phyloP scores from a whole-genome alignment of 2,888 invertebrate genomes.

The Aleiodes leptofemur region DNA sequence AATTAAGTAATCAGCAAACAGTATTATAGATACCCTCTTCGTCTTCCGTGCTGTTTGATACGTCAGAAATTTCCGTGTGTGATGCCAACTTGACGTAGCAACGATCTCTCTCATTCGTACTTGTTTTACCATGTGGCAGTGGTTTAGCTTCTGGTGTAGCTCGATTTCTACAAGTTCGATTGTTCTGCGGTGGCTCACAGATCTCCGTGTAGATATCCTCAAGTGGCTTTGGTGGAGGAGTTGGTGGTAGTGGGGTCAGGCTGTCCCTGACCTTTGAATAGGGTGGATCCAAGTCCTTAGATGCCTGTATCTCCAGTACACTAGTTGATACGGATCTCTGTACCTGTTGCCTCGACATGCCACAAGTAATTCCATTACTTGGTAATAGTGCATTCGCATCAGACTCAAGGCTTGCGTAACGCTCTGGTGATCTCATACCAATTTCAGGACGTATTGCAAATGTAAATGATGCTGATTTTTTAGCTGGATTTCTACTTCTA shows the following conservation, averaged over 20 bases:
- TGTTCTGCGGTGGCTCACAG: slow-evolving; percentile 63
- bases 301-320: slow-evolving; percentile 66
- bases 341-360: slow-evolving; percentile 64
- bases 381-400: slow-evolving; percentile 66
- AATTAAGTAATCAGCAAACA: slow-evolving; percentile 67
- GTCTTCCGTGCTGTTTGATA: slow-evolving; percentile 69
- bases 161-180: slow-evolving; percentile 46
- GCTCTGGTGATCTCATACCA: slow-evolving; percentile 71
- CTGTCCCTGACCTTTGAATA: slow-evolving; percentile 73
- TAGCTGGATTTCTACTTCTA: slow-evolving; percentile 70
- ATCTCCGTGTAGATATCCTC: slow-evolving; percentile 75
- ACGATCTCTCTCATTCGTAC: slow-evolving; percentile 66
- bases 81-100: slow-evolving; percentile 70
- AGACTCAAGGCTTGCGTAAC: slow-evolving; percentile 71
- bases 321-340: slow-evolving; percentile 72
- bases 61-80: slow-evolving; percentile 69
- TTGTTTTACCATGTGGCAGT: slow-evolving; percentile 55
- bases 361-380: slow-evolving; percentile 21
- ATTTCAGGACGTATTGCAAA: slow-evolving; percentile 72
- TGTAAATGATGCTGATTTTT: slow-evolving; percentile 72
- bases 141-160: slow-evolving; percentile 58
- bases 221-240: slow-evolving; percentile 62
- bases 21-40: slow-evolving; percentile 75
- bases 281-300: slow-evolving; percentile 69
- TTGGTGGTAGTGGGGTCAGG: slow-evolving; percentile 67